These are phyloP conservation scores for Urechis unicinctus DNA, from an alignment of 2,888 invertebrate genomes.

Conservation along the genomic window DNA sequence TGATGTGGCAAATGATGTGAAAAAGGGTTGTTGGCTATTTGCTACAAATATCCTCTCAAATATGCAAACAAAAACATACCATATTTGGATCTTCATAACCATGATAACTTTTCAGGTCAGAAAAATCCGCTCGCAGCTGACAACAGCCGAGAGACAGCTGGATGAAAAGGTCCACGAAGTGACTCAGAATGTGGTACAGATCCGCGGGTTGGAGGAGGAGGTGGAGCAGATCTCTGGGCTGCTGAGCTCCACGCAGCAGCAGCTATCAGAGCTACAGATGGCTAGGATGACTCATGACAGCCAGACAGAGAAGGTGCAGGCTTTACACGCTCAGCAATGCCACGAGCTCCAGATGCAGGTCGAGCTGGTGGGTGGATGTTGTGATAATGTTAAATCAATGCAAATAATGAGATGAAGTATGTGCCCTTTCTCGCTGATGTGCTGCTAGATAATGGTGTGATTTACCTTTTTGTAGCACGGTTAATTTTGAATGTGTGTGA, in stretches of 20 bases:
- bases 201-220: not conserved
- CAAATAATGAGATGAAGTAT: too few species aligned
- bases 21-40: too few species aligned
- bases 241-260: not conserved
- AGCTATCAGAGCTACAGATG: not conserved
- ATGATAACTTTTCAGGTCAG: too few species aligned
- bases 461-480: too few species aligned
- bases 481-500: not conserved
- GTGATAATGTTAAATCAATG: too few species aligned
- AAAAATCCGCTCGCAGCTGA: not conserved
- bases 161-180: not conserved
- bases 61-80: too few species aligned
- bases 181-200: not conserved
- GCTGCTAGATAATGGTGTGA: too few species aligned
- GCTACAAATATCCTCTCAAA: too few species aligned
- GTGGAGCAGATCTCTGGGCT: too few species aligned
- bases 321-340: not conserved
- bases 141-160: not conserved
- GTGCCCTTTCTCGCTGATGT: too few species aligned
- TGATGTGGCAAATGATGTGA: too few species aligned
- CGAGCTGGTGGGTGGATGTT: not conserved
- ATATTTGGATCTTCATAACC: too few species aligned
- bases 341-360: not conserved
- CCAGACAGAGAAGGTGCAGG: not conserved
- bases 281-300: not conserved